Conservation (phyloP, 2,113 vertebrate genomes). For the Trachemys scripta region DNA sequence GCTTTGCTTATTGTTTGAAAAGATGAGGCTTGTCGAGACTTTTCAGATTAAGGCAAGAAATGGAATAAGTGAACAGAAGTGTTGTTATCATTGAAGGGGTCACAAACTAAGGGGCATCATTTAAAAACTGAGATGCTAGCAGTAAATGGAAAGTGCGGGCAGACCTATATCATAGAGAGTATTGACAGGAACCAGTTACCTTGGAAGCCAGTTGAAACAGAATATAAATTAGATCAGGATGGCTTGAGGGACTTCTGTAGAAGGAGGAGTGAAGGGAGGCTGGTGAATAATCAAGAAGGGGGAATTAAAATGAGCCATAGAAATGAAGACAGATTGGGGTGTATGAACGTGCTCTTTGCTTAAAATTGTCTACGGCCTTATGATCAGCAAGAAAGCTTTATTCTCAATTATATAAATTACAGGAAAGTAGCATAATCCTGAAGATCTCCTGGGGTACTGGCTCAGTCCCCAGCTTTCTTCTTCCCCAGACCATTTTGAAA, state of each 20-base stretch:
- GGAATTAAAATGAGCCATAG: conserved; percentile 57
- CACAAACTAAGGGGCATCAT: conserved; percentile 9
- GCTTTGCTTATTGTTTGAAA: not conserved
- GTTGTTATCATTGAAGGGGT: not conserved
- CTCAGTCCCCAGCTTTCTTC: not conserved
- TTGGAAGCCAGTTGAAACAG: conserved; percentile 58
- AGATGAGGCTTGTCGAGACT: not conserved
- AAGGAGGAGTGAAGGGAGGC: conserved; percentile 50
- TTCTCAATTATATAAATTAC: not conserved
- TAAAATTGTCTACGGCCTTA: conserved; percentile 4
- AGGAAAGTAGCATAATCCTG: not conserved
- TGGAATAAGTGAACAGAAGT: not conserved
- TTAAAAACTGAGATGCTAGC: conserved; percentile 22
- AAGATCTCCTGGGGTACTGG: not conserved
- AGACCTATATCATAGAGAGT: not conserved
- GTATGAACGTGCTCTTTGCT: conserved; percentile 29
- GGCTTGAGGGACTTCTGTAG: conserved; percentile 41
- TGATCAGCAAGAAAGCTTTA: conserved; percentile 31
- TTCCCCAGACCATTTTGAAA: not conserved
- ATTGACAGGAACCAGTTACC: conserved; percentile 57
- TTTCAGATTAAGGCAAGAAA: not conserved
- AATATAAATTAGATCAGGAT: conserved; percentile 55
- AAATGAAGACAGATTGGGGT: conserved; percentile 51
- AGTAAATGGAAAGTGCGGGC: conserved; percentile 15
- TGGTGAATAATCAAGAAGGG: conserved; percentile 64